Evolutionary conservation across 2,797 vertebrate genomes (phyloP), one percentile per base, ranked within the genome.

Genomic region (Spinus pinus): DNA sequence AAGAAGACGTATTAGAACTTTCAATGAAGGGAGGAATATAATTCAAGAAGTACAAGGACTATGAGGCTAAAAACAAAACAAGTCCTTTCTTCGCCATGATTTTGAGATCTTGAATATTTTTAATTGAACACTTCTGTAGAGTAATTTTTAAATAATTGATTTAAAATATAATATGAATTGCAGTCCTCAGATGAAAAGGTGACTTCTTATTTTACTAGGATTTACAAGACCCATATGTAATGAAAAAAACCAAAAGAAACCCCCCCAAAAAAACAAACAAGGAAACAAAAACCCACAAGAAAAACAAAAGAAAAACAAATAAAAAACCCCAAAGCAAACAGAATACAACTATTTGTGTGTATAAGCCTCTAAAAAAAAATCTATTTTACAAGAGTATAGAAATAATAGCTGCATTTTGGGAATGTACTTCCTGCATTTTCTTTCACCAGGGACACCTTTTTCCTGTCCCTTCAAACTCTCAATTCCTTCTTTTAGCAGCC

Each of bases 371-470:
- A 86, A 94, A 96, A 54, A 74, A 81, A 77, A 71, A n/a, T n/a
- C 67, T 91, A 93, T 93, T 95, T 96, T 90, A 93, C 56, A 93
- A 90, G 47, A 88, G 21, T 61, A 53, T 56, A 67, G 56, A 89
- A 96, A 97, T 91, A 93, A 96, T 90, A 81, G 84, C 39, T 87
- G 77, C 88, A 92, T 95, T 97, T 94, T 83, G 60, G 77, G 86
- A 95, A 90, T 65, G 83, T 78, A 95, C 92, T 96, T 94, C 84
- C 92, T 95, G 93, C 90, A 92, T 91, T 93, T 95, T 82, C 81
- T 96, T 97, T 95, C 85, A 90, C 24, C 61, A 65, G 44, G 41
- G 91, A 67, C 71, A 84, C 71, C 93, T 91, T 92, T 94, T 87
- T 96, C 92, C 90, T 92, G 88, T 81, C 44, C 57, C 89, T 91